Conservation (phyloP, 35 echinoderm and acorn worm species). For the Diadema setosum region DNA sequence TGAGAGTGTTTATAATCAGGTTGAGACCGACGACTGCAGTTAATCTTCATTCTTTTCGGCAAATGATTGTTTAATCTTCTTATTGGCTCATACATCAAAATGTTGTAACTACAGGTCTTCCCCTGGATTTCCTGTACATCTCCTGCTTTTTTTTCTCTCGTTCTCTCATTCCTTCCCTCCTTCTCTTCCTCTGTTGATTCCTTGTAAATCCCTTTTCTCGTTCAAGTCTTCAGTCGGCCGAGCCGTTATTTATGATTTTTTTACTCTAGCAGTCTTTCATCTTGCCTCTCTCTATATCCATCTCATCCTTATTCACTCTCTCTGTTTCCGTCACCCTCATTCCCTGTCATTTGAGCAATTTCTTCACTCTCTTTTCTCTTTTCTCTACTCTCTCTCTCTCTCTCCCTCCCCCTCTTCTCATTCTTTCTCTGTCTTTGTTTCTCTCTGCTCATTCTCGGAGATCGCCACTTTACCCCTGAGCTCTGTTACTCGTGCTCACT, state of each 20-base stretch:
- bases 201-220: neutral
- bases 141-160: neutral
- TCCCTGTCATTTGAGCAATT: too few relatives aligned
- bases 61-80: conserved; percentile 33
- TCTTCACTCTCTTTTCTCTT: neutral
- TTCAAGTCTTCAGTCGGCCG: too few relatives aligned
- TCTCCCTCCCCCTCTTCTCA: neutral
- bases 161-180: neutral
- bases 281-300: too few relatives aligned
- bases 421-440: neutral
- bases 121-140: too few relatives aligned
- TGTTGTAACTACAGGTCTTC: neutral
- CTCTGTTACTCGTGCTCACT: neutral
- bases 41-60: conserved; percentile 13
- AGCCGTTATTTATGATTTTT: too few relatives aligned
- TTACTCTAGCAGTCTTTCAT: too few relatives aligned
- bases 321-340: neutral
- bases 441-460: neutral
- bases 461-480: too few relatives aligned
- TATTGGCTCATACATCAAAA: conserved; percentile 33
- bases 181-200: neutral
- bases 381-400: neutral
- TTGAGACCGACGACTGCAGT: neutral
- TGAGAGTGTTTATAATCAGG: conserved; percentile 7
- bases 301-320: neutral